These are phyloP conservation scores for Shargacucullia verbasci DNA, from an alignment of 2,888 invertebrate genomes.

Conservation along the genomic window DNA sequence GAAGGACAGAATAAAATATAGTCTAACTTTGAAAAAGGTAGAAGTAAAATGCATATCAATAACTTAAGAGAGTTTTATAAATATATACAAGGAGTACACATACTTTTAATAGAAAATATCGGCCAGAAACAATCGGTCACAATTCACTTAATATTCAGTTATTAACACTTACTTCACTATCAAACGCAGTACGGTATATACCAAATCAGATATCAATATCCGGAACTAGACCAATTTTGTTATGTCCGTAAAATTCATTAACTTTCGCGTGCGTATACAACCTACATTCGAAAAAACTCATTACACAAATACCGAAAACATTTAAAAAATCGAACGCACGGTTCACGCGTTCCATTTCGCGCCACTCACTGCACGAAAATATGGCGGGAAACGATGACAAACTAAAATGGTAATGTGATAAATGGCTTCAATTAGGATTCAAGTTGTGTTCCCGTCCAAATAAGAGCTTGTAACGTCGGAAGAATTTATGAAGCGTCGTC, in stretches of 20 bases:
- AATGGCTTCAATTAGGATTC: constrained; percentile 75
- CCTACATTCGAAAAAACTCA: constrained; percentile 31
- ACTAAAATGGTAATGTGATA: constrained; percentile 69
- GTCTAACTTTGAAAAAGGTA: too few species aligned
- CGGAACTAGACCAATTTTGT: constrained; percentile 16
- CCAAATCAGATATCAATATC: constrained; percentile 7
- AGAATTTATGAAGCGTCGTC: constrained; percentile 62
- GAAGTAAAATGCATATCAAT: too few species aligned
- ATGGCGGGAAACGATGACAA: constrained; percentile 67
- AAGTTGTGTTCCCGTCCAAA: constrained; percentile 71
- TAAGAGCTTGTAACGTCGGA: constrained; percentile 57
- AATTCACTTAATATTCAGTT: constrained; percentile 6
- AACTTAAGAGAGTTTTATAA: background rate
- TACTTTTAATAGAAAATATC: constrained; percentile 40
- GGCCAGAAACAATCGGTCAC: constrained; percentile 62
- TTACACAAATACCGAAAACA: constrained; percentile 20
- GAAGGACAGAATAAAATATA: too few species aligned
- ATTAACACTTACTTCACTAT: constrained; percentile 27
- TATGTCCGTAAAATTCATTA: constrained; percentile 17
- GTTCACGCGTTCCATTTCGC: constrained; percentile 70
- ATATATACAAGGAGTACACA: background rate
- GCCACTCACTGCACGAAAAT: constrained; percentile 64
- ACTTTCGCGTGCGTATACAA: constrained; percentile 27
- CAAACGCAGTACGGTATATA: constrained; percentile 10
- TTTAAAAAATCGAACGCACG: constrained; percentile 65